Evolutionary conservation across 2,797 vertebrate genomes (phyloP).

Genomic region (Gastrophryne carolinensis): DNA sequence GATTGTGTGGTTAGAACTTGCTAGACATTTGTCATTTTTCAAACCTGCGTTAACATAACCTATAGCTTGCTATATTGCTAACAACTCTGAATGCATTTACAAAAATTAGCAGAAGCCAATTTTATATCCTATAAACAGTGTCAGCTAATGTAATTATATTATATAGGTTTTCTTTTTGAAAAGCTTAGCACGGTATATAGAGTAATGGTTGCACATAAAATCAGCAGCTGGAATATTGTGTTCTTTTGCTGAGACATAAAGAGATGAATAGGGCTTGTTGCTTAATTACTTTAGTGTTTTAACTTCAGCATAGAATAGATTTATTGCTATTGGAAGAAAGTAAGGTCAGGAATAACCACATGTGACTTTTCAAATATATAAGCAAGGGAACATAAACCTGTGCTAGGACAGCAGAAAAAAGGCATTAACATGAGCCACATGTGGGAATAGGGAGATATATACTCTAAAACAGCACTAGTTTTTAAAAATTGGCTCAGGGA

Average conservation of each 20-base stretch:
- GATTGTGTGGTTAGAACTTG: too few relatives aligned
- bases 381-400: slow-evolving; percentile 42
- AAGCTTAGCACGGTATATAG: slow-evolving; percentile 3
- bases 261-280: slow-evolving; percentile 12
- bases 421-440: slow-evolving; percentile 49
- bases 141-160: slow-evolving; percentile 12
- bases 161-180: slow-evolving; percentile 1
- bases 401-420: slow-evolving; percentile 43
- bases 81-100: neutral
- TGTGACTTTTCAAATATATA: slow-evolving; percentile 52
- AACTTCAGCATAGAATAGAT: slow-evolving; percentile 4
- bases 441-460: slow-evolving; percentile 16
- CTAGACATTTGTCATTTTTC: too few relatives aligned
- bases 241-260: slow-evolving; percentile 8
- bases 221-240: neutral
- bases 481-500: slow-evolving; percentile 47
- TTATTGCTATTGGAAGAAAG: slow-evolving; percentile 47
- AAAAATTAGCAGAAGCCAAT: neutral
- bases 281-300: slow-evolving; percentile 33
- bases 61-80: neutral
- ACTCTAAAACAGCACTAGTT: slow-evolving; percentile 47
- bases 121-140: neutral
- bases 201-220: neutral
- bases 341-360: slow-evolving; percentile 41
- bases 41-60: too few relatives aligned